Percentiles rank a stretch among this genome's conserved stretches.
phyloP scores from a whole-genome alignment of 2,888 invertebrate species.

The Amiota communis region DNA sequence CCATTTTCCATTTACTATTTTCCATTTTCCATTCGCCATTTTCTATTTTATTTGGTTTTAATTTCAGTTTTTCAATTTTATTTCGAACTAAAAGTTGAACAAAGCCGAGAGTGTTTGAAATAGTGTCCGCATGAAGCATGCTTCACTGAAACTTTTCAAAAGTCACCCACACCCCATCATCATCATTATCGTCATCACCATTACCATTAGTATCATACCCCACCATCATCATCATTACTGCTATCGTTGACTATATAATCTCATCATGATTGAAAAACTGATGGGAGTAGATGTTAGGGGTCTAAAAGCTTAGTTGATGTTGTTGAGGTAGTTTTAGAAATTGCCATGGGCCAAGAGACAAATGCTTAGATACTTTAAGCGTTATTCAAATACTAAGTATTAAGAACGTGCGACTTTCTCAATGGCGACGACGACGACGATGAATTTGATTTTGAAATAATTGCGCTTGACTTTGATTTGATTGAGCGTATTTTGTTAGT shows the following conservation, averaged over 20 bases:
- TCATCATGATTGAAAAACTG: not conserved
- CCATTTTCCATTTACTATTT: not conserved
- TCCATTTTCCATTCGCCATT: not conserved
- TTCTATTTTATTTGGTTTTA: not conserved
- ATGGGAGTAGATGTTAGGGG: not conserved
- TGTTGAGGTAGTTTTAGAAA: not conserved
- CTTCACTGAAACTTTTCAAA: conserved; percentile 17
- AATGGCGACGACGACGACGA: conserved; percentile 41
- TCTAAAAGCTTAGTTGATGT: not conserved
- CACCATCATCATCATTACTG: no score
- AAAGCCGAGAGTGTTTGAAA: conserved; percentile 45
- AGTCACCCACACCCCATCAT: not conserved
- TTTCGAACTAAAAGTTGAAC: conserved; percentile 55
- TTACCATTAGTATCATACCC: no score
- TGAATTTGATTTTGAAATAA: conserved; percentile 67
- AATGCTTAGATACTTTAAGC: conserved; percentile 46
- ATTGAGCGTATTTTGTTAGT: conserved; percentile 38
- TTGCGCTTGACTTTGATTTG: conserved; percentile 61
- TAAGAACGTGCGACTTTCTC: conserved; percentile 46
- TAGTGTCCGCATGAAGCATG: conserved; percentile 42
- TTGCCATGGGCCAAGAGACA: not conserved
- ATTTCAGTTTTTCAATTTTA: conserved; percentile 61
- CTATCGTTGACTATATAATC: no score
- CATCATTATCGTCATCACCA: no score
- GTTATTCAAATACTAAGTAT: conserved; percentile 55